Conservation (phyloP, 2,797 vertebrate species). For the Triplophysa bombifrons region DNA sequence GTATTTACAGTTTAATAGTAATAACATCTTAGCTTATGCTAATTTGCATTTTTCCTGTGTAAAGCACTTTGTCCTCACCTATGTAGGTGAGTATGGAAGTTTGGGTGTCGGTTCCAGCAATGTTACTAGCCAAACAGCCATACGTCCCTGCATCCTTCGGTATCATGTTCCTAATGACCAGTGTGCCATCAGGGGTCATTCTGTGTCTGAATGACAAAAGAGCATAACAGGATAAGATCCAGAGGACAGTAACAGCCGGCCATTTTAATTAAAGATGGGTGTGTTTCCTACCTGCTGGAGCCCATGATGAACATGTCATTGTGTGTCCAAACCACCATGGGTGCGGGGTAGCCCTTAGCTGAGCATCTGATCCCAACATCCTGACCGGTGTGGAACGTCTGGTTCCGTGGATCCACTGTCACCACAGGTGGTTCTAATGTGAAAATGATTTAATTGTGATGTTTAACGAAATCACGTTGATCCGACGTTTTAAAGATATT, state of each 20-base stretch:
- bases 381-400: constrained; percentile 85
- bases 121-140: constrained; percentile 90
- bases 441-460: background rate
- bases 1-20: background rate
- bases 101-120: constrained; percentile 85
- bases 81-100: constrained; percentile 83
- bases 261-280: background rate
- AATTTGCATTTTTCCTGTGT: background rate
- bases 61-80: constrained; percentile 70
- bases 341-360: constrained; percentile 85
- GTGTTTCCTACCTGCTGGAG: constrained; percentile 82
- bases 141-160: constrained; percentile 89
- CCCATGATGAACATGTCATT: constrained; percentile 88
- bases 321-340: constrained; percentile 87
- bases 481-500: too few relatives aligned
- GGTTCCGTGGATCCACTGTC: constrained; percentile 84
- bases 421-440: constrained; percentile 83
- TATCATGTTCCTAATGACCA: constrained; percentile 82
- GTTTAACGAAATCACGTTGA: background rate
- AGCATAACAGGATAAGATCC: background rate
- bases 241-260: background rate
- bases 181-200: constrained; percentile 83
- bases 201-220: constrained; percentile 76
- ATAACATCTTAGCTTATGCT: background rate
- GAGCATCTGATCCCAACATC: constrained; percentile 88